These are phyloP conservation scores for Creontiades dilutus DNA, from an alignment of 2,888 invertebrate species.

Conservation along the genomic window DNA sequence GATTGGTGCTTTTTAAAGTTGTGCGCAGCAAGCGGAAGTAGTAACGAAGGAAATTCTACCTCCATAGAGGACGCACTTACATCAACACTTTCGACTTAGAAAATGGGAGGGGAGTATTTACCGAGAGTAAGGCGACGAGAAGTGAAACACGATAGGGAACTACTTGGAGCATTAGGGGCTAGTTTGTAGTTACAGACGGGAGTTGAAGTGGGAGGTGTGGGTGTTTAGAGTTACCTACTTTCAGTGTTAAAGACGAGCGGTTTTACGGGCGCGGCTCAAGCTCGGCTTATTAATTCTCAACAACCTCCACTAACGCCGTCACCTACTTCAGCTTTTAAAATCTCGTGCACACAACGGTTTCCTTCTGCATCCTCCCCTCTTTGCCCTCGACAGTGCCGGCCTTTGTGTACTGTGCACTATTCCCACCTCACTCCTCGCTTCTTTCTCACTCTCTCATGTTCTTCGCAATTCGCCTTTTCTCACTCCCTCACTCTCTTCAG, in stretches of 20 bases:
- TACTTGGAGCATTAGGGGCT: constrained; percentile 25
- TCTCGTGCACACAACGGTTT: not conserved
- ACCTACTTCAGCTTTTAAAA: not conserved
- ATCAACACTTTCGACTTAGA: too few relatives aligned
- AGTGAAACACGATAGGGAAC: not conserved
- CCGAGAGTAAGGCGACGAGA: not conserved
- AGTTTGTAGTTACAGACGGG: not conserved
- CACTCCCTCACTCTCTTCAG: not conserved
- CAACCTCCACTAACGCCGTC: not conserved
- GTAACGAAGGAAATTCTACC: too few relatives aligned
- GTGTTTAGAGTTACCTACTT: constrained; percentile 26
- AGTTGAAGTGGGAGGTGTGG: not conserved
- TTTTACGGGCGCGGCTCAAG: not conserved
- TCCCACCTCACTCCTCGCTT: not conserved
- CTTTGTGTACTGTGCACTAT: not conserved
- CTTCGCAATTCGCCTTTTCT: not conserved
- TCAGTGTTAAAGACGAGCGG: not conserved
- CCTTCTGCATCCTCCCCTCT: not conserved
- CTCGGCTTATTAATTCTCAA: constrained; percentile 33
- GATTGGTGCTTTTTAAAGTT: too few relatives aligned
- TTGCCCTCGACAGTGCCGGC: not conserved
- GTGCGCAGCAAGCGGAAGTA: too few relatives aligned
- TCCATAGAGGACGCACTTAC: too few relatives aligned
- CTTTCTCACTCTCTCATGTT: not conserved
- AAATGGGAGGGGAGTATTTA: too few relatives aligned